A percentile compares a stretch with the other conserved stretches of the same genome.
These are phyloP conservation scores for Altica lythri DNA, from an alignment of 2,888 invertebrate species.

Conservation along the genomic window DNA sequence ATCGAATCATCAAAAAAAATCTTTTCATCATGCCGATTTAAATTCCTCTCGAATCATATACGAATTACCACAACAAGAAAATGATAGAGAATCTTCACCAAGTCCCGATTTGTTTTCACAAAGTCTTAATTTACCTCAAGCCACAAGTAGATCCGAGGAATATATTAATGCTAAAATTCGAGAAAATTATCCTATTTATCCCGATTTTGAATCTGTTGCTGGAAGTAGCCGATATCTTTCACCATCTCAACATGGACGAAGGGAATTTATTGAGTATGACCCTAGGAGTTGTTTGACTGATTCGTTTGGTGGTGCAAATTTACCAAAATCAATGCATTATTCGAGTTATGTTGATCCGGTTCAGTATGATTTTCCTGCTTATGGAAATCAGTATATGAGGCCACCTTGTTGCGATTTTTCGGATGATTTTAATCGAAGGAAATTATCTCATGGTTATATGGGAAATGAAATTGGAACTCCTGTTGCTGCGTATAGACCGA, in stretches of 20 bases:
- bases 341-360: conserved; percentile 11
- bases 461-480: background rate
- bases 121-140: too few species aligned
- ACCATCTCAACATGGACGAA: too few species aligned
- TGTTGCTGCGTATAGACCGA: background rate
- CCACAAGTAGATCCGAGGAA: conserved; percentile 3
- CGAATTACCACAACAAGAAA: background rate
- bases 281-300: too few species aligned
- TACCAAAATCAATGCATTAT: too few species aligned
- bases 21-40: background rate
- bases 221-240: background rate
- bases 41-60: background rate
- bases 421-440: background rate
- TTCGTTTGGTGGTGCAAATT: too few species aligned
- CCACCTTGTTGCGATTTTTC: conserved; percentile 1
- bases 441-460: background rate
- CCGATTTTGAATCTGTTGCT: background rate
- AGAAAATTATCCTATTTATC: conserved; percentile 13
- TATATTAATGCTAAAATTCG: conserved; percentile 2
- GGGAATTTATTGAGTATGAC: too few species aligned
- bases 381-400: background rate
- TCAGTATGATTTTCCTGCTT: background rate
- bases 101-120: too few species aligned
- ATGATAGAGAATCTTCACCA: too few species aligned
- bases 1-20: background rate